These are phyloP conservation scores for Marcusenius ussheri DNA, from an alignment of 2,113 vertebrate genomes.

Conservation along the genomic window DNA sequence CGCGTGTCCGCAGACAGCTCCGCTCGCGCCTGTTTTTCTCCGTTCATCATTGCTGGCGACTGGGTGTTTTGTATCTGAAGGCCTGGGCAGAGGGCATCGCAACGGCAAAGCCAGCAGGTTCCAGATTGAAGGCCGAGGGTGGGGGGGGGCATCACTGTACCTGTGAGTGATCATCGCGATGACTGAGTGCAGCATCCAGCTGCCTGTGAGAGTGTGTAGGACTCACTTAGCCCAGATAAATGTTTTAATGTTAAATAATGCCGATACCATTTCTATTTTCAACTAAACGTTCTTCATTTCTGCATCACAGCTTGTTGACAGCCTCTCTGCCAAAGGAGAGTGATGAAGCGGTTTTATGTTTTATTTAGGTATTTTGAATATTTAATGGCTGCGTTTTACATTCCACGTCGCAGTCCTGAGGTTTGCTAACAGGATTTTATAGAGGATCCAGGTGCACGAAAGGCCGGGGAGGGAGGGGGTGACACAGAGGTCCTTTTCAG, in stretches of 20 bases:
- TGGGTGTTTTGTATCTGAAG: background rate
- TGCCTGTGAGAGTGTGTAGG: background rate
- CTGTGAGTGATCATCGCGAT: background rate
- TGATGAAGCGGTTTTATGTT: background rate
- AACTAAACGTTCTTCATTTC: background rate
- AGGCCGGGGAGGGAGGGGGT: background rate
- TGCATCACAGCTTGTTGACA: background rate
- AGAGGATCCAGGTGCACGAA: constrained; percentile 32
- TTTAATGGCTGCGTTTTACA: background rate
- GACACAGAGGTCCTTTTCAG: constrained; percentile 20
- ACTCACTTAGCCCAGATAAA: background rate
- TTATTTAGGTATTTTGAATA: background rate
- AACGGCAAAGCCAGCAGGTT: background rate
- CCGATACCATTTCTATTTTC: background rate
- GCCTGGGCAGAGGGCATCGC: background rate
- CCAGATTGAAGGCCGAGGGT: background rate
- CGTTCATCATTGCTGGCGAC: background rate
- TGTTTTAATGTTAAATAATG: background rate
- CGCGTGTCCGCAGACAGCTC: background rate
- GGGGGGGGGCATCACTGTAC: background rate
- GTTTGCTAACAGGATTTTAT: background rate
- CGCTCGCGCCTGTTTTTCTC: background rate
- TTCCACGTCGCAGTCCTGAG: background rate
- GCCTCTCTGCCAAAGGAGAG: background rate
- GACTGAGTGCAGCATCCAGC: background rate